phyloP scores from a whole-genome alignment of 2,113 vertebrate genomes.

The Solea senegalensis region DNA sequence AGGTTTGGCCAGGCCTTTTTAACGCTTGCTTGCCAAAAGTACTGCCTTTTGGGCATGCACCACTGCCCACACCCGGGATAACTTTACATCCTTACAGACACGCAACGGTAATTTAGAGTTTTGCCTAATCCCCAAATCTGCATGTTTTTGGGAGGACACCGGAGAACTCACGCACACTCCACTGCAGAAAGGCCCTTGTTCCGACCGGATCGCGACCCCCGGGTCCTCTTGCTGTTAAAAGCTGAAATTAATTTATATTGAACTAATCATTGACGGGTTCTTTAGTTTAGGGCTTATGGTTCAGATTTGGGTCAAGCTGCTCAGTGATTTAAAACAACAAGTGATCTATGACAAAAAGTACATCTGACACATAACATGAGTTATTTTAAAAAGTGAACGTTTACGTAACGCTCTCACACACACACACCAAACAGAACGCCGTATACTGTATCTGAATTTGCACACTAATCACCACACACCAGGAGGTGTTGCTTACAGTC shows the following conservation, averaged over 20 bases:
- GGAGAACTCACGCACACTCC: too few relatives aligned
- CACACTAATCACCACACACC: slow-evolving; percentile 22
- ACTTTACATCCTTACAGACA: too few relatives aligned
- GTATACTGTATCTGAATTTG: not conserved
- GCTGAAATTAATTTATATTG: slow-evolving; percentile 11
- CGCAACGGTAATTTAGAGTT: too few relatives aligned
- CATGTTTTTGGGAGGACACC: too few relatives aligned
- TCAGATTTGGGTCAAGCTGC: slow-evolving; percentile 33
- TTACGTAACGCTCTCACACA: slow-evolving; percentile 7
- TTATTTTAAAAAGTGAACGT: slow-evolving; percentile 16
- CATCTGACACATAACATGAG: slow-evolving; percentile 18
- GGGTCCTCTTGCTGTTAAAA: too few relatives aligned
- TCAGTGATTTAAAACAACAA: slow-evolving; percentile 12
- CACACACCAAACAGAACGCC: not conserved
- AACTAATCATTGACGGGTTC: not conserved
- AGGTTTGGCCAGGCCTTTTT: too few relatives aligned
- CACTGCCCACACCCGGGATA: too few relatives aligned
- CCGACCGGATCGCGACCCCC: too few relatives aligned
- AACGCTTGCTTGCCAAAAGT: too few relatives aligned
- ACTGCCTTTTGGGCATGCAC: too few relatives aligned
- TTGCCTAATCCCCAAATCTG: too few relatives aligned
- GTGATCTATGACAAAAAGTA: slow-evolving; percentile 19
- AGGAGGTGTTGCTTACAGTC: slow-evolving; percentile 19
- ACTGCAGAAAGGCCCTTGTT: too few relatives aligned
- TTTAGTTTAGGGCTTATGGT: slow-evolving; percentile 6